A percentile compares a stretch with the other conserved stretches of the same genome.
Evolutionary conservation across 2,888 invertebrate genomes (phyloP).

Genomic region (Drosophila helvetica): DNA sequence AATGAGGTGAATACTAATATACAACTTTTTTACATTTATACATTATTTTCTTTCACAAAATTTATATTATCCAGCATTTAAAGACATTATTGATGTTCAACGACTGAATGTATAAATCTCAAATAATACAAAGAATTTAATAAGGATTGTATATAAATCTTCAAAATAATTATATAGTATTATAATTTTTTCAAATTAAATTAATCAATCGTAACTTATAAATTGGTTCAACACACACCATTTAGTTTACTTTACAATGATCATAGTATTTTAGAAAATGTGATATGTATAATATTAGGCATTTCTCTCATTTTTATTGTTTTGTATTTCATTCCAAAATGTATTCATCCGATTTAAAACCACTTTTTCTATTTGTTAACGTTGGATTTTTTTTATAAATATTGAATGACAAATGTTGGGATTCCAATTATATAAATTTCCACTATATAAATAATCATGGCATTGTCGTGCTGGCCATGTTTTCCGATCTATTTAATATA

Average conservation of each 20-base stretch:
- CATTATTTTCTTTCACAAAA: not conserved
- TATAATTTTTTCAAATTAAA: not conserved
- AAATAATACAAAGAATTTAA: not conserved
- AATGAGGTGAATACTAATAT: no score
- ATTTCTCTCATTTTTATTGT: not conserved
- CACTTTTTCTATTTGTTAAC: not conserved
- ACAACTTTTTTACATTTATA: no score
- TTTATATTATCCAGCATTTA: not conserved
- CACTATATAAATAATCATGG: not conserved
- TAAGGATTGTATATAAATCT: not conserved
- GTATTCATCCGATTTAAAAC: constrained; percentile 1
- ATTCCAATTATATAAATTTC: not conserved
- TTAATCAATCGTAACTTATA: not conserved
- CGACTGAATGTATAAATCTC: not conserved
- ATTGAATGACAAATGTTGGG: not conserved
- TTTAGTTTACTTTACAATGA: not conserved
- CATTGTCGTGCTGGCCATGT: not conserved
- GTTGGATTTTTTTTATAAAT: not conserved
- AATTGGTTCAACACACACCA: not conserved
- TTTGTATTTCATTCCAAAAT: constrained; percentile 12
- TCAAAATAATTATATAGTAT: not conserved
- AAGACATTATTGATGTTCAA: not conserved
- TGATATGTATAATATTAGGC: constrained; percentile 22
- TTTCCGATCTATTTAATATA: constrained; percentile 7
- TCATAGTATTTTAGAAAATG: constrained; percentile 22